Percentiles rank a stretch among this genome's conserved stretches.
phyloP scores from a whole-genome alignment of 1,140 invertebrate genomes.

The Archivesica marissinica region DNA sequence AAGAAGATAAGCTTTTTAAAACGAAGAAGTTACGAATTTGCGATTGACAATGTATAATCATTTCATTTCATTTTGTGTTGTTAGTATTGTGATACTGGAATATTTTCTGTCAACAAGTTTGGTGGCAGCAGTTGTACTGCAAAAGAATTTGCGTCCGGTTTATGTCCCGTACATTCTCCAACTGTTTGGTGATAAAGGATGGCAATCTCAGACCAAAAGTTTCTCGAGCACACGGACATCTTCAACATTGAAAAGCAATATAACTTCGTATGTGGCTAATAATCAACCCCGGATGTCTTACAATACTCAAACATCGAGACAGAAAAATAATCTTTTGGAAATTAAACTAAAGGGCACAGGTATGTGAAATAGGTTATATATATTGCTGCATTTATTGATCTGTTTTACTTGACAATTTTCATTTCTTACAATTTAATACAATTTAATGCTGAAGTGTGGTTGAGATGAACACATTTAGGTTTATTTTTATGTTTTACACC shows the following conservation, averaged over 20 bases:
- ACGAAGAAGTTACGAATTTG: neutral
- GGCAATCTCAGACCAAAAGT: conserved; percentile 45
- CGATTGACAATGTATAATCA: conserved; percentile 8
- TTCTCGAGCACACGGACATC: conserved; percentile 16
- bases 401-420: too few species aligned
- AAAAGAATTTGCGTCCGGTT: conserved; percentile 31
- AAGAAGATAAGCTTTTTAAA: too few species aligned
- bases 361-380: too few species aligned
- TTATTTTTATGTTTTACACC: too few species aligned
- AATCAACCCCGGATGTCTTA: too few species aligned
- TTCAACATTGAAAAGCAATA: neutral
- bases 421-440: too few species aligned
- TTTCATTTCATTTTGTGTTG: neutral
- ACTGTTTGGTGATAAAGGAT: conserved; percentile 60
- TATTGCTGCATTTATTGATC: too few species aligned
- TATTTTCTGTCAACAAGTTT: neutral
- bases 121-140: neutral
- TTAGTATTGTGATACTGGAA: neutral
- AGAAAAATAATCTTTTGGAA: neutral
- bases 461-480: too few species aligned
- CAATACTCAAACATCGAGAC: conserved; percentile 22
- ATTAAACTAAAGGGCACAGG: neutral
- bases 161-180: conserved; percentile 60
- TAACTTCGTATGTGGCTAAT: too few species aligned
- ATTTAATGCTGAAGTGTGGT: too few species aligned